Percentiles rank a stretch among this genome's conserved stretches.
Evolutionary conservation across 2,888 invertebrate species (phyloP).

Genomic region (Meloe dianella): DNA sequence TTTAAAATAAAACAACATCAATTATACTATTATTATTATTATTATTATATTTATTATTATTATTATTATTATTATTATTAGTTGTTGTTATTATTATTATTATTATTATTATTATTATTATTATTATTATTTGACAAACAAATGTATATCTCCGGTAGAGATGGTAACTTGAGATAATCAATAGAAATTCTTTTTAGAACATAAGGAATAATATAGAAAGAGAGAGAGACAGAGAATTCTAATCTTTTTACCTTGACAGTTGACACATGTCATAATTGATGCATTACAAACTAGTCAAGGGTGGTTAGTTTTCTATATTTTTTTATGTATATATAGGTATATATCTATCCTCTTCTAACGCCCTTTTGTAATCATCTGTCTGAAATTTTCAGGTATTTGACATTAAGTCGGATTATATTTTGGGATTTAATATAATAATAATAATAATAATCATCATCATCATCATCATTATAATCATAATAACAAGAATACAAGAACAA

Average conservation of each 20-base stretch:
- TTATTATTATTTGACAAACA: constrained; percentile 1
- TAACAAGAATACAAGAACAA: background rate
- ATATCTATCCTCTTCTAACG: background rate
- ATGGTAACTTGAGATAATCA: constrained; percentile 5
- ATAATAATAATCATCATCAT: background rate
- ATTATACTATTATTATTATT: background rate
- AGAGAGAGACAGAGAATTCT: background rate
- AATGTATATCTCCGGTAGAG: constrained; percentile 2
- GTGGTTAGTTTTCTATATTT: background rate
- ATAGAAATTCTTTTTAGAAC: constrained; percentile 1
- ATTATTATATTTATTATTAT: no score
- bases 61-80: background rate
- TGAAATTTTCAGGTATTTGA: background rate
- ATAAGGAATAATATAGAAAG: background rate
- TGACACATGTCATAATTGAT: constrained; percentile 33
- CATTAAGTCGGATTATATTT: constrained; percentile 4
- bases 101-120: background rate
- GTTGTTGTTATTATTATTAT: background rate
- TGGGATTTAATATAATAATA: background rate
- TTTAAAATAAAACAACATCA: background rate
- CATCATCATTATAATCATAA: no score
- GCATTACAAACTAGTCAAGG: constrained; percentile 17
- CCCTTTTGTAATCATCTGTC: background rate
- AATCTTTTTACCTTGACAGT: constrained; percentile 16
- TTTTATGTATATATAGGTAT: background rate